Evolutionary conservation across 92 coral and sea anemone genomes (phyloP).

Genomic region (Diadumene lineata): DNA sequence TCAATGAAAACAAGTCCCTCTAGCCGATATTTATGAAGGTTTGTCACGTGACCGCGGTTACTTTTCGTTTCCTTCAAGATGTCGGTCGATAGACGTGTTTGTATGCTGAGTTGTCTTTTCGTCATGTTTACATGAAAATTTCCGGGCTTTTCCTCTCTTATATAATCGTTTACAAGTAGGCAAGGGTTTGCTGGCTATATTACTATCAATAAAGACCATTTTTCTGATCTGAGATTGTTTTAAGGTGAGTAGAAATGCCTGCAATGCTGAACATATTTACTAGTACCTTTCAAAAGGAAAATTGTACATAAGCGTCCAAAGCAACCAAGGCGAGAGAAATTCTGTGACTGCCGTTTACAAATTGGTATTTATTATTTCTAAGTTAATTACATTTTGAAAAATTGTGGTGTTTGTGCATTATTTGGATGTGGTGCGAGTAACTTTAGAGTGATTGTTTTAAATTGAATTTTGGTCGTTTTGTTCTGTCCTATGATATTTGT

Average conservation of each 20-base stretch:
- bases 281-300: conserved; percentile 9
- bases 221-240: conserved; percentile 17
- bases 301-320: conserved; percentile 26
- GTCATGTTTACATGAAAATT: conserved; percentile 71
- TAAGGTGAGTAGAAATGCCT: conserved; percentile 34
- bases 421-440: conserved; percentile 13
- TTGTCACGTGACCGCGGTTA: conserved; percentile 33
- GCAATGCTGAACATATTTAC: conserved; percentile 3
- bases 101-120: conserved; percentile 33
- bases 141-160: conserved; percentile 50
- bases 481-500: conserved; percentile 15
- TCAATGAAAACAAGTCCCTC: conserved; percentile 30
- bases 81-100: conserved; percentile 37
- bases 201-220: conserved; percentile 19
- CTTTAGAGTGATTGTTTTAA: not conserved
- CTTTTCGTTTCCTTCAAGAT: conserved; percentile 49
- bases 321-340: conserved; percentile 13
- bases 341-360: not conserved
- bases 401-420: conserved; percentile 7
- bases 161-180: conserved; percentile 30
- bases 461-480: conserved; percentile 22
- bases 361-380: not conserved
- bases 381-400: conserved; percentile 1
- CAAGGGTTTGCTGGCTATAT: conserved; percentile 26
- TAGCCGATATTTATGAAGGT: conserved; percentile 16